Evolutionary conservation across 2,888 invertebrate species (phyloP), one percentile per base, ranked within the genome.

Genomic region (Nomada flava): DNA sequence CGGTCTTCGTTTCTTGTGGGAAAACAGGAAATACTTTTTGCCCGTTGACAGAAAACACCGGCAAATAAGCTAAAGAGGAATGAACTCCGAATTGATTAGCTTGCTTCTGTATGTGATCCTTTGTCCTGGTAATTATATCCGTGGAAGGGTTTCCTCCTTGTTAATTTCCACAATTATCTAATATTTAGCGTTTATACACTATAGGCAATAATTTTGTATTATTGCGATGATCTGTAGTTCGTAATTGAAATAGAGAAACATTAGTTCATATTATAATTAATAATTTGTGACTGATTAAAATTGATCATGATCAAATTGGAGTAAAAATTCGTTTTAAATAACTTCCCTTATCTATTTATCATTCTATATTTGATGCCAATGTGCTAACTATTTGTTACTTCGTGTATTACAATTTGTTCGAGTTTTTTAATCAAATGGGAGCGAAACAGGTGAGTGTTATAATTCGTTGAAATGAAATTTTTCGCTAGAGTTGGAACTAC

Each of bases 21-120:
- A 83, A 80, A 88, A 83, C 87, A 83, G 88, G 87, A 87, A 87
- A 79, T 82, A 57, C 86, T 82, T 85, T 79, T 85, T 78, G 78
- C 36, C 74, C 71, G 80, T 64, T 77, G 84, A 84, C 84, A 84
- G 84, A 73, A 53, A 73, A 74, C 79, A 63, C 53, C 59, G 44
- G 50, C 70, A 65, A 73, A 57, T 55, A 63, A 53, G n/a, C 50
- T 0, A 26, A 18, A 11, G 55, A 44, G 59, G 9, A 42, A 64
- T 4, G 53, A 57, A 29, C 71, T 20, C 57, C n/a, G 20, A 18
- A 68, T 13, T n/a, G 47, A 80, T 73, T 52, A 53, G 52, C 10
- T 18, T 11, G 36, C 55, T 69, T 69, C 55, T 42, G 13, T 7
- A 42, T 18, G 10, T 10, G 20, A 29, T 11, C 9, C 20, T 50